Base-by-base conservation (phyloP, 2,113 vertebrate genomes). In the Brienomyrus longianalis region DNA sequence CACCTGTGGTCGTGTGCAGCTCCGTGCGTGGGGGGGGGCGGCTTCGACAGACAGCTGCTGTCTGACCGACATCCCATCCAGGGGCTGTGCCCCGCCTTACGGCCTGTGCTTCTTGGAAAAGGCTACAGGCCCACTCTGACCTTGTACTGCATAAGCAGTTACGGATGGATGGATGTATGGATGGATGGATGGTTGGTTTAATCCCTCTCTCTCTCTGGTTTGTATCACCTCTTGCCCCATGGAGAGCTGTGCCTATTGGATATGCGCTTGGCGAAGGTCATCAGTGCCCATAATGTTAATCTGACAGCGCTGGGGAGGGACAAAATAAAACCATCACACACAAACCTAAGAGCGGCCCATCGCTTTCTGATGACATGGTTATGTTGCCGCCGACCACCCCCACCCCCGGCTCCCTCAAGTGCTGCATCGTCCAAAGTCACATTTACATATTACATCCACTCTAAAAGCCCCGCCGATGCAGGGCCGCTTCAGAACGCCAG, bases 1-100 rank as follows among this genome's bases (percentile, higher is more conserved):
- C 92, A 93, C 92, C 91, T 93, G 91, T 91, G 85, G 91, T 89
- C 56, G 31, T n/a, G 77, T 51, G 74, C 56, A 66, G 48, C 50
- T 83, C 88, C 35, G n/a, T 6, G 3, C 43, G n/a, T 23, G 8
- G 85, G 85, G 88, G 8, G 80, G 0, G 21, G 54, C 7, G 11
- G 51, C 35, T 45, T 83, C 21, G 17, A 56, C 15, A 21, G 74
- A 54, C 39, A 27, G 84, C n/a, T 5, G 48, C 15, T 27, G 39
- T 59, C 59, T 89, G 23, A n/a, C n/a, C 62, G 35, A 13, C 45
- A 17, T 74, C 51, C 13, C 31, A 80, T 39, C 11, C 74, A 39
- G 15, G 35, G 74, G 3, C 0, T 70, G 31, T 1, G 3, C 74
- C 0, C 31, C 0, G 74, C 15, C 74, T 5, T 39, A 39, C 19